These are phyloP conservation scores for Parapsyche elsis DNA, from an alignment of 1,140 invertebrate species.

Conservation along the genomic window DNA sequence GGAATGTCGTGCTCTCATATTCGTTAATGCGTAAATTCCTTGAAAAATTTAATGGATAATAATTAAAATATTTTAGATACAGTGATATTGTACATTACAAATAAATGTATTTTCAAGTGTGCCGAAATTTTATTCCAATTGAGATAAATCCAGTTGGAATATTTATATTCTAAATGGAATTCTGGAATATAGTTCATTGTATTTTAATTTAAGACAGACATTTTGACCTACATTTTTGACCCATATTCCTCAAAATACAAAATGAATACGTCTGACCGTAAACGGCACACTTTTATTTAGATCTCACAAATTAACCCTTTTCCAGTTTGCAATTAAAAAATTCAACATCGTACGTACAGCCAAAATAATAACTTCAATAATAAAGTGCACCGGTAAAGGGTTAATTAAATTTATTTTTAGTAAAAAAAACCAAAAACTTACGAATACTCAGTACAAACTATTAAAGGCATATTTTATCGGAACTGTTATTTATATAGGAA, in stretches of 20 bases:
- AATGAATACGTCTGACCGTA: neutral
- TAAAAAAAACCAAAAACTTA: neutral
- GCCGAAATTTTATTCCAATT: neutral
- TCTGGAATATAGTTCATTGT: neutral
- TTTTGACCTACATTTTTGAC: slow-evolving; percentile 33
- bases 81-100: neutral
- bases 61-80: neutral
- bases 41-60: neutral
- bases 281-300: neutral
- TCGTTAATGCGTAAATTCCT: neutral
- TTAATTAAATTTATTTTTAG: neutral
- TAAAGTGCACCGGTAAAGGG: too few relatives aligned
- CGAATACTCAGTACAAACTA: slow-evolving; percentile 21
- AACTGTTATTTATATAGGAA: slow-evolving; percentile 34
- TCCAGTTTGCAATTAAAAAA: neutral
- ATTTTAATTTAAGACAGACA: slow-evolving; percentile 19
- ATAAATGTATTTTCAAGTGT: neutral
- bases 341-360: too few relatives aligned
- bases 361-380: too few relatives aligned
- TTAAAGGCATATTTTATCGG: slow-evolving; percentile 15
- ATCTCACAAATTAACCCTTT: neutral
- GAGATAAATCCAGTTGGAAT: too few relatives aligned
- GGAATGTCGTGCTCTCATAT: slow-evolving; percentile 19
- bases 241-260: slow-evolving; percentile 17
- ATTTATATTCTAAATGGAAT: neutral